phyloP scores from a whole-genome alignment of 2,797 vertebrate species.

The Pseudocheirus occidentalis region DNA sequence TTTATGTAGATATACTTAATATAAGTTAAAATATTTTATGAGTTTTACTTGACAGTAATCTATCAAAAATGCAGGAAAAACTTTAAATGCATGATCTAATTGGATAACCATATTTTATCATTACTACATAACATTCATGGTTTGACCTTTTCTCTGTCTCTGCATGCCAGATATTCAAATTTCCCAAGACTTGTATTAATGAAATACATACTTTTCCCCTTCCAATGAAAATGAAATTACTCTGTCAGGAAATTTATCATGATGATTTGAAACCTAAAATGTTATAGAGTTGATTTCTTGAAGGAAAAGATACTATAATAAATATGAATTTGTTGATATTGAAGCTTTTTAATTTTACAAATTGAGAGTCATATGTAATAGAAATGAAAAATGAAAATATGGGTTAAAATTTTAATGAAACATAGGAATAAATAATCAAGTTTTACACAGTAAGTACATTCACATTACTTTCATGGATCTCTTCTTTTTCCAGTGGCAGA shows the following conservation, averaged over 20 bases:
- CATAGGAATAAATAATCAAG: not conserved
- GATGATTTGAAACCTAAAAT: slow-evolving; percentile 58
- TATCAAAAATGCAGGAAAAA: slow-evolving; percentile 22
- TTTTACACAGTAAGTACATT: not conserved
- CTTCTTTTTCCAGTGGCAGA: not conserved
- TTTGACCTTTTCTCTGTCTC: not conserved
- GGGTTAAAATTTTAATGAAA: not conserved
- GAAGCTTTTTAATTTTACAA: not conserved
- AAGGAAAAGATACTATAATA: not conserved
- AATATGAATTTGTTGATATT: slow-evolving; percentile 14
- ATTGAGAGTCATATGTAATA: not conserved
- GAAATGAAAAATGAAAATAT: not conserved
- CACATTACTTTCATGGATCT: not conserved
- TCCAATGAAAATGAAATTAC: slow-evolving; percentile 26
- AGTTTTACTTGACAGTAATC: not conserved
- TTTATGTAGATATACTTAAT: not conserved
- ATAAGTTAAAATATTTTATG: not conserved
- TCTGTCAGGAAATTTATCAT: slow-evolving; percentile 56
- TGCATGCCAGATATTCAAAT: slow-evolving; percentile 23
- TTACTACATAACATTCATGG: not conserved
- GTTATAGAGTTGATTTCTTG: not conserved
- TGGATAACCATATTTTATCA: not conserved
- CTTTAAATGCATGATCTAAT: not conserved
- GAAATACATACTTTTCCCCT: slow-evolving; percentile 15
- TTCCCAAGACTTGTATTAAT: slow-evolving; percentile 22